These are phyloP conservation scores for Exocentrus adspersus DNA, from an alignment of 2,888 invertebrate species.

Conservation along the genomic window DNA sequence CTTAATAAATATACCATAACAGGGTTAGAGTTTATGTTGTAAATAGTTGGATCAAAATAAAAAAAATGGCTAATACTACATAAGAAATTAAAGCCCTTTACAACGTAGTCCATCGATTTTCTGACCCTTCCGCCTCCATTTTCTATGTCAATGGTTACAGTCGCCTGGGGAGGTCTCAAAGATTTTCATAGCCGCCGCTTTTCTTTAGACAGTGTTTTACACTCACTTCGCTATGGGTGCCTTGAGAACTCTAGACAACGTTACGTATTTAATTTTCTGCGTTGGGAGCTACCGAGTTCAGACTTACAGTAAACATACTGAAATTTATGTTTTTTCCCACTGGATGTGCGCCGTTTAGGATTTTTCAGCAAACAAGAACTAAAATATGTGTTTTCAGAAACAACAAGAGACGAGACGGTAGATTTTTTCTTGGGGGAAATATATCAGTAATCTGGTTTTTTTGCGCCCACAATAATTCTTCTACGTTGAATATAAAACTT, in stretches of 20 bases:
- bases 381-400: constrained; percentile 13
- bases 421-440: background rate
- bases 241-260: constrained; percentile 27
- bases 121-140: background rate
- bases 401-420: background rate
- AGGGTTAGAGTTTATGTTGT: too few relatives aligned
- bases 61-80: too few relatives aligned
- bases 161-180: constrained; percentile 17
- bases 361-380: constrained; percentile 4
- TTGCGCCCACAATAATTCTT: background rate
- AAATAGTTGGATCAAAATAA: too few relatives aligned
- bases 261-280: constrained; percentile 26
- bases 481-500: background rate
- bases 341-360: background rate
- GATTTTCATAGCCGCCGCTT: constrained; percentile 24
- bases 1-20: too few relatives aligned
- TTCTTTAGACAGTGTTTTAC: constrained; percentile 21
- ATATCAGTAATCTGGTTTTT: constrained; percentile 9
- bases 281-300: constrained; percentile 10
- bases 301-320: constrained; percentile 13
- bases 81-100: too few relatives aligned
- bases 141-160: constrained; percentile 16
- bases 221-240: constrained; percentile 20
- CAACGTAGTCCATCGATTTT: too few relatives aligned
- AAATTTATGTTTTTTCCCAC: constrained; percentile 18